Percentiles rank a stretch among this genome's conserved stretches.
Evolutionary conservation across 2,113 vertebrate genomes (phyloP).

Genomic region (Ascaphus truei): DNA sequence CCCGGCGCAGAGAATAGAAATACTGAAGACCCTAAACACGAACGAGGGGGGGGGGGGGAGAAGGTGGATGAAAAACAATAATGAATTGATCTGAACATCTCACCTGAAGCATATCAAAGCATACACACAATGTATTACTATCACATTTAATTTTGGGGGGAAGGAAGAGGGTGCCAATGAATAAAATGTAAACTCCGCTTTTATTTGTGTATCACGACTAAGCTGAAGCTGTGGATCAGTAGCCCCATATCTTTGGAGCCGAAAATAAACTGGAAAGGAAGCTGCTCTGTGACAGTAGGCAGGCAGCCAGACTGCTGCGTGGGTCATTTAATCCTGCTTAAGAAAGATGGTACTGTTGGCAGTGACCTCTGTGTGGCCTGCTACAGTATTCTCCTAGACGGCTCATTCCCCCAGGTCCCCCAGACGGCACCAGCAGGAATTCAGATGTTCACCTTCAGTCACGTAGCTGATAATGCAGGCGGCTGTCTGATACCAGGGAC

Average conservation of each 20-base stretch:
- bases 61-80: too few species aligned
- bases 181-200: constrained; percentile 33
- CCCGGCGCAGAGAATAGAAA: too few species aligned
- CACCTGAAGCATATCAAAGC: too few species aligned
- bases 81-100: too few species aligned
- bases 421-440: constrained; percentile 62
- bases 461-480: background rate
- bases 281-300: constrained; percentile 89
- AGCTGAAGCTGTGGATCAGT: constrained; percentile 55
- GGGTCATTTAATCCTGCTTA: constrained; percentile 71
- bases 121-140: too few species aligned
- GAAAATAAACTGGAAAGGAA: constrained; percentile 93
- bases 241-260: constrained; percentile 77
- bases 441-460: constrained; percentile 39
- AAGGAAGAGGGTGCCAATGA: too few species aligned
- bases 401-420: constrained; percentile 52
- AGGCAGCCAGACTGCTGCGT: constrained; percentile 71
- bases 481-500: background rate
- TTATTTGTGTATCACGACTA: constrained; percentile 47
- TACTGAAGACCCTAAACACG: too few species aligned
- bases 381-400: constrained; percentile 62
- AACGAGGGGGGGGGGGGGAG: too few species aligned
- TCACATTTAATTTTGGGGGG: too few species aligned
- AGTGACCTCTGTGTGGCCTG: constrained; percentile 47
- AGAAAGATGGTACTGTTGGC: constrained; percentile 55